A percentile compares a stretch with the other conserved stretches of the same genome.
phyloP scores from a whole-genome alignment of 1,140 invertebrate genomes.

The Tribolium castaneum region DNA sequence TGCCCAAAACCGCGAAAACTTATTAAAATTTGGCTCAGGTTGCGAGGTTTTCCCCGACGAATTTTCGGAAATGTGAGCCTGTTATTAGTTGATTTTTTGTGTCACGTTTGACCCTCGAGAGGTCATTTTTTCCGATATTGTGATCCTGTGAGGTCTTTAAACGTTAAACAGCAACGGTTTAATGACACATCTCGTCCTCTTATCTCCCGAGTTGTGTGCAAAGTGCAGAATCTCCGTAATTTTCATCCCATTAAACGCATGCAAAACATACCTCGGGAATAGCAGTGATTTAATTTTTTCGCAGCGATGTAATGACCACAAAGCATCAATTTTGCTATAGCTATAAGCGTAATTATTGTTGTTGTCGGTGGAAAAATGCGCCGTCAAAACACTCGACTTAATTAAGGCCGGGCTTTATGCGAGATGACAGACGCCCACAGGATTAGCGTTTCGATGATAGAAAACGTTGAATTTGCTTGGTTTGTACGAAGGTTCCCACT shows the following conservation, averaged over 20 bases:
- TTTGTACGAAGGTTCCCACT: constrained; percentile 1
- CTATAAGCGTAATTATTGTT: constrained; percentile 22
- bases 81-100: neutral
- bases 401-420: too few species aligned
- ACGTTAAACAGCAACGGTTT: constrained; percentile 8
- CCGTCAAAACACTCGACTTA: neutral
- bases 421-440: neutral
- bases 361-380: neutral
- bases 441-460: too few species aligned
- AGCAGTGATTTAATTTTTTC: constrained; percentile 30
- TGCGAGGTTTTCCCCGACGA: neutral
- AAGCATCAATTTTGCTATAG: constrained; percentile 14
- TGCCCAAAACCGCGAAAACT: constrained; percentile 12
- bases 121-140: neutral
- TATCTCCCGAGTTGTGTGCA: neutral
- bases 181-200: constrained; percentile 21
- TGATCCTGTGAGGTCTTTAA: neutral
- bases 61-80: neutral
- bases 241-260: constrained; percentile 27
- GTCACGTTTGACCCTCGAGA: neutral
- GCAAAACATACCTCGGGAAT: constrained; percentile 9
- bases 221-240: constrained; percentile 25
- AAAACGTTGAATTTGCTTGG: neutral
- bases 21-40: constrained; percentile 1
- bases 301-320: neutral